Conservation (phyloP, 2,888 invertebrate species). For the Myopa tessellatipennis region DNA sequence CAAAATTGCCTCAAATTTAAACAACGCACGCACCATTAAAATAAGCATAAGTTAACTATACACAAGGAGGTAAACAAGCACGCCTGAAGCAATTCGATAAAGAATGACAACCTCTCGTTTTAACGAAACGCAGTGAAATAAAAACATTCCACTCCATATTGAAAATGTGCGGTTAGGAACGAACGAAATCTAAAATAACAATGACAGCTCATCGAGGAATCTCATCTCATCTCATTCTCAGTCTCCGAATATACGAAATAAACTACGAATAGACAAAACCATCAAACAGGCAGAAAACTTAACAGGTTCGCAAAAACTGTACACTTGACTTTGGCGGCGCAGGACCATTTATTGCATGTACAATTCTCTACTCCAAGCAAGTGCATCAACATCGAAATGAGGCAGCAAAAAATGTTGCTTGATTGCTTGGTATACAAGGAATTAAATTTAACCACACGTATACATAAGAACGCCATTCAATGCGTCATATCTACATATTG, state of each 20-base stretch:
- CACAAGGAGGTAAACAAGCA: neutral
- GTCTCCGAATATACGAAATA: neutral
- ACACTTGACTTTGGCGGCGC: neutral
- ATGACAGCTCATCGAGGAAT: slow-evolving; percentile 8
- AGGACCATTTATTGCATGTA: slow-evolving; percentile 11
- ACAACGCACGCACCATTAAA: neutral
- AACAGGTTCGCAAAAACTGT: neutral
- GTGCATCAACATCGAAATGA: too few relatives aligned
- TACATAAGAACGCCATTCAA: too few relatives aligned
- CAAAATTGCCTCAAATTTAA: neutral
- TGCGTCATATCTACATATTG: too few relatives aligned
- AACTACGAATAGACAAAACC: neutral
- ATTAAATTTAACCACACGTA: too few relatives aligned
- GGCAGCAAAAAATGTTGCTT: too few relatives aligned
- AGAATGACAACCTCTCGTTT: slow-evolving; percentile 17
- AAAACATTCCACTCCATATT: slow-evolving; percentile 16
- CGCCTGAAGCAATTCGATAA: neutral
- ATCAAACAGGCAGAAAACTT: neutral
- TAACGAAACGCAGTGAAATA: slow-evolving; percentile 25
- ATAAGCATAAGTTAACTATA: neutral
- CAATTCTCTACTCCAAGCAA: too few relatives aligned
- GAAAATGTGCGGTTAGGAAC: slow-evolving; percentile 15
- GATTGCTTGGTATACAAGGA: too few relatives aligned
- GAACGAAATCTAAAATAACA: neutral
- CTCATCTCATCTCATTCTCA: neutral